phyloP scores from a whole-genome alignment of 2,113 vertebrate genomes.

The Lamprologus sp. region DNA sequence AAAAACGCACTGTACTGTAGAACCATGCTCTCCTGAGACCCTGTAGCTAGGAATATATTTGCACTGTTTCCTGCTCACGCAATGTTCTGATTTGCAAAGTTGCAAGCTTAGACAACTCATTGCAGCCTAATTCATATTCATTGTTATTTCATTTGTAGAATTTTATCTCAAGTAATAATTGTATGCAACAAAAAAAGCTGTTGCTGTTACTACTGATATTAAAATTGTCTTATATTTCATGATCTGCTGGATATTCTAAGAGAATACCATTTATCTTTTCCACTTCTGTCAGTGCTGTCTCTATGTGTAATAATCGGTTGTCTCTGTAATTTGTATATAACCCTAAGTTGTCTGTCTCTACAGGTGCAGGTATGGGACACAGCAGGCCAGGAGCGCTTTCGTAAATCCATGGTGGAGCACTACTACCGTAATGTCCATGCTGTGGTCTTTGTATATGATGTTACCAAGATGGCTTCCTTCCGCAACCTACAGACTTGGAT shows the following conservation, averaged over 20 bases:
- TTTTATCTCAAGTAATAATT: not conserved
- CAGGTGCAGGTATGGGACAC: slow-evolving; percentile 99
- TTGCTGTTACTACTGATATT: not conserved
- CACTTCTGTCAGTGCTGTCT: not conserved
- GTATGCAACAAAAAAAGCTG: not conserved
- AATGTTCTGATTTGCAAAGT: not conserved
- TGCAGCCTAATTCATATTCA: not conserved
- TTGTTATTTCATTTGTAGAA: not conserved
- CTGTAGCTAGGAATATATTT: not conserved
- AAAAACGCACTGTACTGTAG: not conserved
- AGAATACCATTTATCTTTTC: not conserved
- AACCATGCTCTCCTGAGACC: not conserved
- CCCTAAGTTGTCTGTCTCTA: not conserved
- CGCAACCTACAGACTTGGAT: slow-evolving; percentile 94
- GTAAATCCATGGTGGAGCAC: slow-evolving; percentile 96
- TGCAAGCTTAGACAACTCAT: not conserved
- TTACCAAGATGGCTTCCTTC: slow-evolving; percentile 95
- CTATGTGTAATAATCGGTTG: not conserved
- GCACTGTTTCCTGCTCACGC: not conserved
- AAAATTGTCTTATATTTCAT: not conserved
- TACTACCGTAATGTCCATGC: slow-evolving; percentile 96
- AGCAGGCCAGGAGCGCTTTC: slow-evolving; percentile 92
- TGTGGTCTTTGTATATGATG: slow-evolving; percentile 93
- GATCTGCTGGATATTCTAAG: not conserved
- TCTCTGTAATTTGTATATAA: not conserved